Evolutionary conservation across 2,113 vertebrate species (phyloP), one percentile per base, ranked within the genome.

Genomic region (Eira barbara): DNA sequence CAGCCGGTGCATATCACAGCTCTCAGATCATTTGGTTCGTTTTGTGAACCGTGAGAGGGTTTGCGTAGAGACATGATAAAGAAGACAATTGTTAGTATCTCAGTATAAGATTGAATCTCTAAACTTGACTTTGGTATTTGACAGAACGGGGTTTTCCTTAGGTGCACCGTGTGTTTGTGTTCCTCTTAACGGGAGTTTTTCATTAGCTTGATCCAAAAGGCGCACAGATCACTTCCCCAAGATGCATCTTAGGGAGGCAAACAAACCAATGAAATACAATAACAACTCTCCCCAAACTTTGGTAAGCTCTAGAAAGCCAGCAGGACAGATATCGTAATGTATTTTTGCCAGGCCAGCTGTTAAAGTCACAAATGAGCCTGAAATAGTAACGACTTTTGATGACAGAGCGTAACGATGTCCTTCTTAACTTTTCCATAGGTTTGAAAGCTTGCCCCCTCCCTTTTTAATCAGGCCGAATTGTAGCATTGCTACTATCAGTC

Each of bases 321-420:
- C 82, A 91, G 90, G 76, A 88, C 36, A 95, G 74, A 63, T 95
- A 81, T 88, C 94, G 65, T 95, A 84, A 89, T 95, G 36, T 94
- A 8, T 87, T 94, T 76, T 93, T 95, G 61, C 74, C 74, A 95
- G 71, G 39, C 78, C 65, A 97, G 94, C 90, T 98, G 71, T 94
- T 96, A 52, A 4, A 71, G 81, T 74, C 74, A 96, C 82, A 96
- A 55, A 95, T 67, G 73, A 96, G 55, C 86, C 89, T 42, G 85
- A 89, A 97, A 97, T 96, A 96, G 97, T 59, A 82, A 89, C 42
- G 31, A 49, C 73, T 97, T 96, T 73, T 97, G 86, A 89, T 95
- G 87, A 96, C 86, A 93, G 39, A 96, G 89, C 42, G 74, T 36
- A 89, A 91, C 92, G 87, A 49, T 96, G 93, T 83, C 89, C 73